phyloP scores from a whole-genome alignment of 2,113 vertebrate species.

The Rhegmatorhina hoffmannsi region DNA sequence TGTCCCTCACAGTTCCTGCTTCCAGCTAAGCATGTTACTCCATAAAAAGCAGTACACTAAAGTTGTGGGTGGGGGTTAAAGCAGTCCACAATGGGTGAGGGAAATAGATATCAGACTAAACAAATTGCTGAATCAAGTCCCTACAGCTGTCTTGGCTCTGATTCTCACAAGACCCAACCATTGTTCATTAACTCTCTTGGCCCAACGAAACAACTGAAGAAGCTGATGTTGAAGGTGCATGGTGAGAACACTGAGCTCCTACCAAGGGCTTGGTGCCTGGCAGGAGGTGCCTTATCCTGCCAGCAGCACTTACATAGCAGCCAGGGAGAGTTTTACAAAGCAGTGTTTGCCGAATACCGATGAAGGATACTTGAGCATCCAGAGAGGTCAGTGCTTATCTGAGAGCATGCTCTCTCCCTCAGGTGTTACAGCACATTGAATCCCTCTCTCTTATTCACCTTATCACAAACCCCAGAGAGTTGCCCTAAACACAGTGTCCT shows the following conservation, averaged over 20 bases:
- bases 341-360: not conserved
- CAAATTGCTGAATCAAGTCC: not conserved
- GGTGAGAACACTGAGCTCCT: not conserved
- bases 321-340: not conserved
- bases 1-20: not conserved
- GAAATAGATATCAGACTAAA: not conserved
- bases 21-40: not conserved
- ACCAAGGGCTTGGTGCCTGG: not conserved
- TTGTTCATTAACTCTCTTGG: not conserved
- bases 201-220: not conserved
- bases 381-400: not conserved
- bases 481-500: not conserved
- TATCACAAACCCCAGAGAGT: not conserved
- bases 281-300: not conserved
- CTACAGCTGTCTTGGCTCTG: not conserved
- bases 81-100: not conserved
- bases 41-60: not conserved
- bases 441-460: not conserved
- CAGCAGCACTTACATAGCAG: not conserved
- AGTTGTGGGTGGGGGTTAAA: not conserved
- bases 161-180: not conserved
- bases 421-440: not conserved
- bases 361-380: not conserved
- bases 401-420: fast-evolving
- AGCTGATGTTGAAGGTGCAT: not conserved